These are phyloP conservation scores for Xyrauchen texanus DNA, from an alignment of 2,113 vertebrate genomes.

Conservation along the genomic window DNA sequence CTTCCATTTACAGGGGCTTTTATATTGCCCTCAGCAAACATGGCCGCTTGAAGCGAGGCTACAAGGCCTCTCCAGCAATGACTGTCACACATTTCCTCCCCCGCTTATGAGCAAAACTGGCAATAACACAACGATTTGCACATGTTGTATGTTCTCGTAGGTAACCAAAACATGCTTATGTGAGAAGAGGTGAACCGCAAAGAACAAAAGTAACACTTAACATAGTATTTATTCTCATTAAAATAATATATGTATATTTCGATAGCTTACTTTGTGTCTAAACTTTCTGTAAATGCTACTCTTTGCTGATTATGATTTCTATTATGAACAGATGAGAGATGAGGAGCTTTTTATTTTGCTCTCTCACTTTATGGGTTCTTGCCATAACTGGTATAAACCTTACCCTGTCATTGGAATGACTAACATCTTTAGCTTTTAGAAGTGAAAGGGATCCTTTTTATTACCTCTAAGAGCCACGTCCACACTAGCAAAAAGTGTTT, in stretches of 20 bases:
- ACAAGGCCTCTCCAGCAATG: slow-evolving; percentile 88
- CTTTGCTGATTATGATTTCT: slow-evolving; percentile 78
- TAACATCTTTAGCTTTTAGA: slow-evolving; percentile 57
- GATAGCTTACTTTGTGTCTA: slow-evolving; percentile 78
- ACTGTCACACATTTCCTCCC: slow-evolving; percentile 96
- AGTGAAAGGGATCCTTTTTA: slow-evolving; percentile 67
- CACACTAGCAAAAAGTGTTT: slow-evolving; percentile 21
- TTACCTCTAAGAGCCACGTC: slow-evolving; percentile 77
- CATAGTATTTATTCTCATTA: slow-evolving; percentile 76
- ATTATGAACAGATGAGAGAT: slow-evolving; percentile 62
- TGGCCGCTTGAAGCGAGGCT: slow-evolving; percentile 87
- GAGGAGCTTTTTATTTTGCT: slow-evolving; percentile 44
- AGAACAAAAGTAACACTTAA: slow-evolving; percentile 68
- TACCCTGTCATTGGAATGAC: slow-evolving; percentile 64
- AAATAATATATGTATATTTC: slow-evolving; percentile 82
- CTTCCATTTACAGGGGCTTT: slow-evolving; percentile 77
- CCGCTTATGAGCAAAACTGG: slow-evolving; percentile 81
- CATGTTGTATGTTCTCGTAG: slow-evolving; percentile 79
- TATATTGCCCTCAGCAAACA: slow-evolving; percentile 94
- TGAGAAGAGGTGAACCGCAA: slow-evolving; percentile 60
- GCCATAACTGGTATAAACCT: slow-evolving; percentile 56
- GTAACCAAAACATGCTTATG: slow-evolving; percentile 66
- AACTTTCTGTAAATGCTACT: slow-evolving; percentile 70
- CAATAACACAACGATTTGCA: slow-evolving; percentile 82
- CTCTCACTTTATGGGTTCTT: slow-evolving; percentile 64